A percentile compares a stretch with the other conserved stretches of the same genome.
phyloP scores from a whole-genome alignment of 2,888 invertebrate genomes.

The Tenthredo amoena region DNA sequence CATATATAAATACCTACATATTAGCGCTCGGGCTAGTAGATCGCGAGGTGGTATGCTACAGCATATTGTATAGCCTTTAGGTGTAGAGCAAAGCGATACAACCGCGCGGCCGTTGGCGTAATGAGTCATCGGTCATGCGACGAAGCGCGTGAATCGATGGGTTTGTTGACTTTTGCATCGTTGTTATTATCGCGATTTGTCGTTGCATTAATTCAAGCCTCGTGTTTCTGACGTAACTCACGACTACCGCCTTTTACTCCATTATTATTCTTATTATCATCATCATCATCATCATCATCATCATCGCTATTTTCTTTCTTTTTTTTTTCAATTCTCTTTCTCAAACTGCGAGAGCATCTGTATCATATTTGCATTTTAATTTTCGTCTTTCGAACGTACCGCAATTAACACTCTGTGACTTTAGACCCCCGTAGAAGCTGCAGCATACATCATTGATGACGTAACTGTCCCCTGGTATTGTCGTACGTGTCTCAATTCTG shows the following conservation, averaged over 20 bases:
- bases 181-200: constrained; percentile 39
- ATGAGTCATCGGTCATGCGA: constrained; percentile 49
- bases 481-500: background rate
- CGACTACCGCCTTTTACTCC: background rate
- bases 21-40: background rate
- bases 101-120: constrained; percentile 43
- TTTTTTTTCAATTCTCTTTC: background rate
- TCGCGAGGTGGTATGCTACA: background rate
- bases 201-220: constrained; percentile 37
- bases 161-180: constrained; percentile 65
- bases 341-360: background rate
- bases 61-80: constrained; percentile 30
- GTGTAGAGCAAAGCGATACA: constrained; percentile 43
- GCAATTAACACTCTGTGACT: constrained; percentile 2
- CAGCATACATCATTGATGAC: background rate
- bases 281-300: background rate
- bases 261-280: background rate
- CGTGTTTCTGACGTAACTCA: constrained; percentile 28
- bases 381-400: background rate
- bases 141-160: constrained; percentile 63
- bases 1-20: background rate
- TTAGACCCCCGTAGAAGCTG: background rate
- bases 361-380: background rate
- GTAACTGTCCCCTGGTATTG: background rate
- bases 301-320: background rate